Conservation (phyloP, 2,888 invertebrate species). For the Platycheirus rosarum region DNA sequence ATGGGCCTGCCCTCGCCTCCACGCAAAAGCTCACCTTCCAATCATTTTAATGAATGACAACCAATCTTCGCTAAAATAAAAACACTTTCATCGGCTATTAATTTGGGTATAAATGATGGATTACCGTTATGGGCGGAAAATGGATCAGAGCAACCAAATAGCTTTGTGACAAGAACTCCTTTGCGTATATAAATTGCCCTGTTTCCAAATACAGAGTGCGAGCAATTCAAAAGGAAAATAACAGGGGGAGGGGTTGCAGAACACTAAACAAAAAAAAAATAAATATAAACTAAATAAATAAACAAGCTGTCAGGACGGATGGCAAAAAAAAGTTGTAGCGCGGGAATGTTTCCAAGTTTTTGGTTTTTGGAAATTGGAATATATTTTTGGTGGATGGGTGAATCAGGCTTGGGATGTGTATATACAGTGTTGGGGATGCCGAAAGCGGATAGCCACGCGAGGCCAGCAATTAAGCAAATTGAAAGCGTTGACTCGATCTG, state of each 20-base stretch:
- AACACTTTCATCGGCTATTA: slow-evolving; percentile 67
- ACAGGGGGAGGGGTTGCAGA: neutral
- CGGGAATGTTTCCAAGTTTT: slow-evolving; percentile 19
- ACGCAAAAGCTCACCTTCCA: slow-evolving; percentile 58
- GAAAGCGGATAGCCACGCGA: slow-evolving; percentile 24
- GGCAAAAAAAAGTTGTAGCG: slow-evolving; percentile 1
- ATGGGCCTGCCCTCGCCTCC: slow-evolving; percentile 28
- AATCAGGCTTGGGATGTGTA: neutral
- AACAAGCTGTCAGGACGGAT: slow-evolving; percentile 47
- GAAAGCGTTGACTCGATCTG: slow-evolving; percentile 66
- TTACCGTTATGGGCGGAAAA: slow-evolving; percentile 19
- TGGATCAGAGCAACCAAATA: neutral
- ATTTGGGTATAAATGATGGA: slow-evolving; percentile 67
- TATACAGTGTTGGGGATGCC: neutral
- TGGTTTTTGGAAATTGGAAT: slow-evolving; percentile 37
- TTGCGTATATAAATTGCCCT: slow-evolving; percentile 11
- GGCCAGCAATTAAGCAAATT: slow-evolving; percentile 71
- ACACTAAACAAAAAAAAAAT: slow-evolving; percentile 1
- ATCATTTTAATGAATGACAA: slow-evolving; percentile 65
- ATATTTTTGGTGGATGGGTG: slow-evolving; percentile 38
- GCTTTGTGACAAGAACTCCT: slow-evolving; percentile 18
- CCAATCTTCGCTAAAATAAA: slow-evolving; percentile 47
- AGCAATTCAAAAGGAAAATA: neutral
- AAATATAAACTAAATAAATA: slow-evolving; percentile 42
- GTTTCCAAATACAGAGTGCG: slow-evolving; percentile 2